These are phyloP conservation scores for Geophilus truncorum DNA, from an alignment of 2,888 invertebrate genomes.

Conservation along the genomic window DNA sequence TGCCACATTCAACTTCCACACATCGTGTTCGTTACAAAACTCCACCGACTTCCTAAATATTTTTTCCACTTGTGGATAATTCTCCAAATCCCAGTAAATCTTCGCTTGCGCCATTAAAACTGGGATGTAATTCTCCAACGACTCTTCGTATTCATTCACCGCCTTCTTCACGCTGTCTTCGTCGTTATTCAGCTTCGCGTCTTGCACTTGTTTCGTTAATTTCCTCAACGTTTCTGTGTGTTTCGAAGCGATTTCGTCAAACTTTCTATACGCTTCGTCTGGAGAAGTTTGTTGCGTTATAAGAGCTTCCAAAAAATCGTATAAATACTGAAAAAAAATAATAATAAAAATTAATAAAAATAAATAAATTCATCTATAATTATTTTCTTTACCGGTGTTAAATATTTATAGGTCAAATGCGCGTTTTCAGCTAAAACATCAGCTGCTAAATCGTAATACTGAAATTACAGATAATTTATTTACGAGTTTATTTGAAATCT, in stretches of 20 bases:
- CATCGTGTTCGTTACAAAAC: constrained; percentile 94
- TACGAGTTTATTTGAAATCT: background rate
- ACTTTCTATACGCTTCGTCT: constrained; percentile 90
- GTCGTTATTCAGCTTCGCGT: constrained; percentile 80
- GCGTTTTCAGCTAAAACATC: constrained; percentile 97
- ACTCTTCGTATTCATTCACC: constrained; percentile 85
- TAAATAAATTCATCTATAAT: too few relatives aligned
- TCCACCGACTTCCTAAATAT: constrained; percentile 96
- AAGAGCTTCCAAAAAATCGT: constrained; percentile 91
- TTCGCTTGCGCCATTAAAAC: constrained; percentile 99
- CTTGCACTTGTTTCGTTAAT: constrained; percentile 89
- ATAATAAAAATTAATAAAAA: background rate
- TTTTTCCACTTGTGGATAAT: constrained; percentile 92
- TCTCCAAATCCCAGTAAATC: constrained; percentile 96
- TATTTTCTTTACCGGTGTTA: constrained; percentile 70
- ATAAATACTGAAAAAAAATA: constrained; percentile 63
- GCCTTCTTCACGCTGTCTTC: constrained; percentile 83
- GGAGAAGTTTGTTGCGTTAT: constrained; percentile 96
- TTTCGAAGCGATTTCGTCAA: constrained; percentile 87
- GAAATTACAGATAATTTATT: constrained; percentile 34
- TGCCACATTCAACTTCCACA: constrained; percentile 96
- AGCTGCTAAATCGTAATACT: constrained; percentile 92
- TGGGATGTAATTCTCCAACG: constrained; percentile 87
- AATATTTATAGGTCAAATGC: constrained; percentile 89
- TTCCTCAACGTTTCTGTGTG: constrained; percentile 85